These are phyloP conservation scores for Mesoclemmys tuberculata DNA, from an alignment of 2,113 vertebrate species.

Conservation along the genomic window DNA sequence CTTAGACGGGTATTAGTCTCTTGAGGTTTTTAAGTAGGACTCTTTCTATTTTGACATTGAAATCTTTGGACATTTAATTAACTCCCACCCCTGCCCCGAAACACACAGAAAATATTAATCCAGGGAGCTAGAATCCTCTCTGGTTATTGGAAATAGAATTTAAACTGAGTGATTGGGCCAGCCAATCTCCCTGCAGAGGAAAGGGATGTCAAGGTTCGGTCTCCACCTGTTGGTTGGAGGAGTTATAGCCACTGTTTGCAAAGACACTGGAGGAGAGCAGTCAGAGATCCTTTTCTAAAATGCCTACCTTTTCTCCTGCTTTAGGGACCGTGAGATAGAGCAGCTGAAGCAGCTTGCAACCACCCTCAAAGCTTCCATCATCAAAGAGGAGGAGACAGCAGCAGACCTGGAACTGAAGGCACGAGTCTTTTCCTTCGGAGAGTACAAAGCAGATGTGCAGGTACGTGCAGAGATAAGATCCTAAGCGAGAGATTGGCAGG, in stretches of 20 bases:
- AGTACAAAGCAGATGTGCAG: constrained; percentile 81
- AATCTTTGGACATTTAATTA: not conserved
- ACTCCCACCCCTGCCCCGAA: not conserved
- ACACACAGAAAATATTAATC: not conserved
- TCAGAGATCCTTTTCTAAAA: not conserved
- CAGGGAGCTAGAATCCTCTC: not conserved
- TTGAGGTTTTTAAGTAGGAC: not conserved
- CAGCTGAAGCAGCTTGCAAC: constrained; percentile 78
- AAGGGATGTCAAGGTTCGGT: not conserved
- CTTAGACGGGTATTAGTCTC: not conserved
- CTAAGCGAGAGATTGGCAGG: accelerated
- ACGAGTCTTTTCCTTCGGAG: constrained; percentile 80
- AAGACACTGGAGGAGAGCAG: not conserved
- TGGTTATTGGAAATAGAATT: not conserved
- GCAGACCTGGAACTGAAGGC: constrained; percentile 83
- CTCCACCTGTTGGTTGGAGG: constrained; percentile 49
- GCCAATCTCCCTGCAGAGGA: not conserved
- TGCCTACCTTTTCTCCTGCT: not conserved
- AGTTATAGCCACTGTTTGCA: not conserved
- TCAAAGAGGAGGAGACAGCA: constrained; percentile 78
- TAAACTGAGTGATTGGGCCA: not conserved
- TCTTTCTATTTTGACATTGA: not conserved
- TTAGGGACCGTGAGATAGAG: constrained; percentile 84
- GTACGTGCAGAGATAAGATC: constrained; percentile 48
- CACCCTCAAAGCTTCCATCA: constrained; percentile 75